Evolutionary conservation across 2,113 vertebrate species (phyloP), one percentile per base, ranked within the genome.

Genomic region (Rhombomys opimus): DNA sequence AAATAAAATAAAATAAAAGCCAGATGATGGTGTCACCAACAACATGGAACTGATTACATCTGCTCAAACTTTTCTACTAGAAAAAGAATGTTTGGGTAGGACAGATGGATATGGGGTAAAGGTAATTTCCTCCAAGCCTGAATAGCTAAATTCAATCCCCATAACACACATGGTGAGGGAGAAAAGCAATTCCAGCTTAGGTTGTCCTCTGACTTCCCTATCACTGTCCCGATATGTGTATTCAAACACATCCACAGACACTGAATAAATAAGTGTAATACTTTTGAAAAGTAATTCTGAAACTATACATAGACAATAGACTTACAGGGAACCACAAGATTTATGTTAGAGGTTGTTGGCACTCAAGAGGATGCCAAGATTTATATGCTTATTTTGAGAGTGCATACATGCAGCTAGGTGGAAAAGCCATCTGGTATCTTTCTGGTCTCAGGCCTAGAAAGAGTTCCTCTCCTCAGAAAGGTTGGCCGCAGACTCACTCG

Each of bases 351-450:
- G 23, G 4, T 0, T 25, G 2, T 3, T 57, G 8, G 27, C 5
- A n/a, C 2, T 25, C 15, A 7, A 77, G 1, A 14, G 2, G 9
- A 59, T 20, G 1, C 5, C 1, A 20, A 76, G 1, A 25, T 4
- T 25, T 11, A 57, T 22, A 67, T 20, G 27, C 2, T 86, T 20
- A 27, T 50, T 86, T 57, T 77, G 50, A 90, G 14, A 84, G 0
- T 22, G 20, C 23, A 85, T 27, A 11, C n/a, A n/a, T 85, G 35
- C 38, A 2, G 7, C 61, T 59, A 23, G 14, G 2, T 59, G 88
- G 27, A 54, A 20, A 27, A 57, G 15, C 13, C 35, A 76, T 22
- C 57, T 50, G 46, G 30, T 20, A 7, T 46, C 7, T 27, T 46
- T 8, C 1, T 14, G 22, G 4, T 41, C 20, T 25, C 27, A 32